phyloP scores from a whole-genome alignment of 2,797 vertebrate species.

The Muscicapa comitata region DNA sequence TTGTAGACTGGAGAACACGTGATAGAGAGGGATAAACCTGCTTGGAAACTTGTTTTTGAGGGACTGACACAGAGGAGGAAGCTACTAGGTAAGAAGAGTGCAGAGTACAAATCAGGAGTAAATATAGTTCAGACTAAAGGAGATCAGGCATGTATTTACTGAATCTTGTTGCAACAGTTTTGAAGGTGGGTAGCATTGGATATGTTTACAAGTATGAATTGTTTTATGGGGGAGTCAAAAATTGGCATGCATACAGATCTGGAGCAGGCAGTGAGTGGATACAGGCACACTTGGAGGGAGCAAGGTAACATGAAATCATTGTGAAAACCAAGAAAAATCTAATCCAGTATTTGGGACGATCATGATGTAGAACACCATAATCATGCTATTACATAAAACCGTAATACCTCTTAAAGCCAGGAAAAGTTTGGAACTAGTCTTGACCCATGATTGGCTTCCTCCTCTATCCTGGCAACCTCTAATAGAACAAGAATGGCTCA shows the following conservation, averaged over 20 bases:
- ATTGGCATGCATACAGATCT: accelerated
- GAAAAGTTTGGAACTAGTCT: neutral
- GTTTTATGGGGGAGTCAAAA: neutral
- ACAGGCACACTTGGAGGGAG: accelerated
- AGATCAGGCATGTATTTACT: neutral
- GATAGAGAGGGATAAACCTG: neutral
- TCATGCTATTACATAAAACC: neutral
- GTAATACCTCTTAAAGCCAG: neutral
- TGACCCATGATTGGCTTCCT: neutral
- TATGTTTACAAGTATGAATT: neutral
- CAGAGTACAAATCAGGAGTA: neutral
- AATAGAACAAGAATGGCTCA: neutral
- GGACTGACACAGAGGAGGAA: neutral
- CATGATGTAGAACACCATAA: neutral
- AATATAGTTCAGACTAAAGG: neutral
- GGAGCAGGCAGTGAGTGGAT: neutral
- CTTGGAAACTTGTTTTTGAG: neutral
- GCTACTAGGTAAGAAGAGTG: neutral
- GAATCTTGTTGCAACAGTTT: neutral
- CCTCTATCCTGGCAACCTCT: neutral
- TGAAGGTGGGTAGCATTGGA: neutral
- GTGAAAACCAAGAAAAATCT: neutral
- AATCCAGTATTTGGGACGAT: neutral
- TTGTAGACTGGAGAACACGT: neutral
- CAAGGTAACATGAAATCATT: neutral